A percentile compares a stretch with the other conserved stretches of the same genome.
phyloP scores from a whole-genome alignment of 2,797 vertebrate species.

The Enteromius treurensis region DNA sequence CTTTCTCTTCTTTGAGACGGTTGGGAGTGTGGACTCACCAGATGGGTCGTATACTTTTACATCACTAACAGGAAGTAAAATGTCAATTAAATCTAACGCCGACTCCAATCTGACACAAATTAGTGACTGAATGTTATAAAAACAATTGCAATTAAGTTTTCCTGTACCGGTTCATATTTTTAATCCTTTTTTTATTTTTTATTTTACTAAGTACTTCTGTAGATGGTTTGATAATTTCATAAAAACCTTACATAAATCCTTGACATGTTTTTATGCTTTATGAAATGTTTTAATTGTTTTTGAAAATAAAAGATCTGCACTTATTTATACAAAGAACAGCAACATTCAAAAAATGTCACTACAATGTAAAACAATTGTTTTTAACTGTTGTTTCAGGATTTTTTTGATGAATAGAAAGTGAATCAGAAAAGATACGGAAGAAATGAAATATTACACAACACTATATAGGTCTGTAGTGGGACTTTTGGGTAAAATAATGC shows the following conservation, averaged over 20 bases:
- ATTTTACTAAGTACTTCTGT: neutral
- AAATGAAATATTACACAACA: neutral
- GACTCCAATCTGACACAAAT: neutral
- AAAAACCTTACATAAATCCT: too few species aligned
- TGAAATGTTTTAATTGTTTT: too few species aligned
- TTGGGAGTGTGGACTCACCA: conserved; percentile 90
- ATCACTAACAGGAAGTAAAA: conserved; percentile 77
- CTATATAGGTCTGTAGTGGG: neutral
- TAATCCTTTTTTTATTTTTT: too few species aligned
- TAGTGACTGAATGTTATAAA: neutral
- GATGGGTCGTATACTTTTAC: conserved; percentile 92
- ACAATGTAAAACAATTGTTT: too few species aligned
- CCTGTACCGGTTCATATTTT: neutral
- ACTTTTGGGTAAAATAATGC: neutral
- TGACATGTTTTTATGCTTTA: too few species aligned
- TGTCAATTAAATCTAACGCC: neutral
- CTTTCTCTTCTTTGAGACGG: conserved; percentile 92
- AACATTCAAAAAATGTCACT: too few species aligned
- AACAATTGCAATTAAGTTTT: too few species aligned
- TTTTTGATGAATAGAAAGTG: neutral
- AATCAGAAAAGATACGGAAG: neutral
- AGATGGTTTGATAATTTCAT: too few species aligned
- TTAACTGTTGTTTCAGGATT: too few species aligned
- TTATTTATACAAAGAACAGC: too few species aligned
- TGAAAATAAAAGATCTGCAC: too few species aligned